Conservation (phyloP, 2,888 invertebrate genomes). For the Ctena decussata region DNA sequence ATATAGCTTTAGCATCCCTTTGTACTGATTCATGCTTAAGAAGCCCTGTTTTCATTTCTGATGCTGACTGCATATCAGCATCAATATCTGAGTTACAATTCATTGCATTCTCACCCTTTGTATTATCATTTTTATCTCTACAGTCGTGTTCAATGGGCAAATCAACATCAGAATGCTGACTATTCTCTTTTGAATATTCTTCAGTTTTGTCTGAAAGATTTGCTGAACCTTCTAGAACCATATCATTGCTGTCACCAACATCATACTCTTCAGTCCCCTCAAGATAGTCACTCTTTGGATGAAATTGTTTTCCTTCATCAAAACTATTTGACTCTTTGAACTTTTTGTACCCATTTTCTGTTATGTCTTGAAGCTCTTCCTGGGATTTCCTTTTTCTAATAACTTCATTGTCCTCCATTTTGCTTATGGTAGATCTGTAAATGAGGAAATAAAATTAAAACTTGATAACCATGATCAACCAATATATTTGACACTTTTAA, state of each 20-base stretch:
- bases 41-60: conserved; percentile 15
- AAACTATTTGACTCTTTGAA: not conserved
- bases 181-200: conserved; percentile 19
- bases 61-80: not conserved
- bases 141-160: too few species aligned
- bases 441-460: too few species aligned
- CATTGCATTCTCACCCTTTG: not conserved
- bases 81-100: not conserved
- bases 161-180: not conserved
- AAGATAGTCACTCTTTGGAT: not conserved
- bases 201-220: conserved; percentile 13
- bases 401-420: not conserved
- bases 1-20: conserved; percentile 72
- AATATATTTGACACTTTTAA: too few species aligned
- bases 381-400: not conserved
- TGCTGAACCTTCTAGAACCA: conserved; percentile 24
- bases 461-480: too few species aligned
- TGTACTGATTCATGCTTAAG: conserved; percentile 71
- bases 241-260: conserved; percentile 39
- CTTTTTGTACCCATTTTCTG: not conserved
- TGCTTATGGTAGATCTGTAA: too few species aligned
- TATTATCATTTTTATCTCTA: not conserved
- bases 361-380: not conserved
- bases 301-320: not conserved
- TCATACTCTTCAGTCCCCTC: conserved; percentile 52